Evolutionary conservation across 2,797 vertebrate species (phyloP), one percentile per base, ranked within the genome.

Genomic region (Anas bernieri): DNA sequence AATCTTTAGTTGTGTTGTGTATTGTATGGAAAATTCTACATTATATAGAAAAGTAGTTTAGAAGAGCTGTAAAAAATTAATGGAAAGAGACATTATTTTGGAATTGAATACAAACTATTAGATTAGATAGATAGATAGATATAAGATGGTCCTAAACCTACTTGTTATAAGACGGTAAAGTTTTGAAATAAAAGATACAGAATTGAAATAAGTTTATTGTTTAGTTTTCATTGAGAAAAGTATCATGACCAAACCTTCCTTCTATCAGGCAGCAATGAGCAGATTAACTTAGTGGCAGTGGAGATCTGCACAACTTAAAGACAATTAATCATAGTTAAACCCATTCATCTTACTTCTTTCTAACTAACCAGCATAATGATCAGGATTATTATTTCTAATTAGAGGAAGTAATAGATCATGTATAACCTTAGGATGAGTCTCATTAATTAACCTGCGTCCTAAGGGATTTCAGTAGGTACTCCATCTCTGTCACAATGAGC

Each of bases 301-400:
- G 96, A 98, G 98, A 98, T 98, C 78, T 93, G 92, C 82, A 86
- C 33, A 90, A 97, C 98, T 97, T 97, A 96, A 98, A 98, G 98
- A 97, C 98, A 98, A 99, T 99, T 98, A 98, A 99, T 99, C 98
- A 98, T 98, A 98, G 98, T 98, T 98, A 98, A 95, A 98, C 97
- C 98, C 98, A 99, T 99, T 99, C 98, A 99, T 99, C 99, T 99
- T 98, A 97, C 98, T 98, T 98, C 98, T 98, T 98, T 98, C 98
- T 97, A 98, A 98, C 98, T 99, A 99, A 99, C 98, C 99, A 99
- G 99, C 98, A 98, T 99, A 99, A 99, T 99, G 99, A 99, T 99
- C 99, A 98, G 98, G 99, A 99, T 99, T 99, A 99, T 99, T 99
- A 99, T 99, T 99, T 99, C 99, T 99, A 99, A 99, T 99, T 99